Evolutionary conservation across 2,797 vertebrate genomes (phyloP).

Genomic region (Luscinia luscinia): DNA sequence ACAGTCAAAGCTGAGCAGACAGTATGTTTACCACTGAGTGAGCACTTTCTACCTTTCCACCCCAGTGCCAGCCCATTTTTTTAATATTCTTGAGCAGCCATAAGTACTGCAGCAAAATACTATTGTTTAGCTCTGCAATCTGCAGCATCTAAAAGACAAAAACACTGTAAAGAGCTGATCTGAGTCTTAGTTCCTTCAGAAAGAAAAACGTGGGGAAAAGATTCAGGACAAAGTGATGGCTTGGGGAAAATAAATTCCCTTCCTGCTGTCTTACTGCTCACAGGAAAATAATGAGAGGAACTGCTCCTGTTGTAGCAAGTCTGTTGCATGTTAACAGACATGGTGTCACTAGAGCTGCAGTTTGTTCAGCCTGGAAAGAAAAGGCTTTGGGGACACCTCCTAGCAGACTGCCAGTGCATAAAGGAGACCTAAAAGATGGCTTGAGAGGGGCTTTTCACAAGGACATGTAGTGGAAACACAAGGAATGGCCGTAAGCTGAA

Average conservation of each 20-base stretch:
- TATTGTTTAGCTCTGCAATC: not conserved
- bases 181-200: not conserved
- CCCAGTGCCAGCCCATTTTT: rapidly evolving
- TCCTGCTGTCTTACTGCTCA: not conserved
- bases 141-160: not conserved
- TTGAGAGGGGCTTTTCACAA: not conserved
- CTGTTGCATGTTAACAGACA: not conserved
- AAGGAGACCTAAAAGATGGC: too few relatives aligned
- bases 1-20: not conserved
- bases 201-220: not conserved
- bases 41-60: not conserved
- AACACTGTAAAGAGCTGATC: rapidly evolving
- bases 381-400: not conserved
- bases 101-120: not conserved
- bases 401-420: not conserved
- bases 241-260: not conserved
- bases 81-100: not conserved
- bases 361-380: not conserved
- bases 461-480: not conserved
- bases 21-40: not conserved
- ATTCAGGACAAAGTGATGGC: not conserved
- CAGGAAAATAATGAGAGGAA: not conserved
- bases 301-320: not conserved
- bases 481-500: rapidly evolving
- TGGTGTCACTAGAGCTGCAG: not conserved